Base-by-base conservation (phyloP, 2,888 invertebrate genomes). In the Plebejus melissa region DNA sequence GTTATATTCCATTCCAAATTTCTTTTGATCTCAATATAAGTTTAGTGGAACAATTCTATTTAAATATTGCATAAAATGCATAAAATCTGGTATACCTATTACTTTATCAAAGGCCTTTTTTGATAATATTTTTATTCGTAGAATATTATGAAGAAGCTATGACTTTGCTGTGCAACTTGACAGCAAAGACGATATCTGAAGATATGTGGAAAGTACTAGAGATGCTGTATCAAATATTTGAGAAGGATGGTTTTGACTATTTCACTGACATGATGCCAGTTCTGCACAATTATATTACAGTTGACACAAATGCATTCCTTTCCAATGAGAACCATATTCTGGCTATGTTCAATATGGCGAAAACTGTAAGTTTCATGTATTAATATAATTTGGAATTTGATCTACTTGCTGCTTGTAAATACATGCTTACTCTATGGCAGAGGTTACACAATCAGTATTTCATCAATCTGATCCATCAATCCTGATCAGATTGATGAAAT, bases 191-290 rank as follows among this genome's bases (percentile, higher is more conserved):
- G 75, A 96, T 99, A 82, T 98, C 98, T 0, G 95, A 96, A 58
- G 97, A 98, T 84, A 98, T 99, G 98, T 99, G 99, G 99, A 97
- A 97, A 87, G 97, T 99, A 76, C 95, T 98, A 79, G 97, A 97
- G 87, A 91, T 98, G 76, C 94, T 98, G 82, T 98, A 98, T 88
- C 95, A 96, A 86, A 96, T 98, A 80, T 98, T 99, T 86, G 97
- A 98, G 92, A 98, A 98, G 84, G 98, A 99, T 87, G 98, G 98
- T 69, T 96, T 97, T 76, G 99, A 99, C 86, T 99, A 98, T 93
- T 99, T 99, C 88, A 96, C 96, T 77, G 99, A 99, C 84, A 98
- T 99, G 97, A 99, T 99, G 99, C 99, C 99, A 0, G 97, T 98
- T 6, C 94, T 99, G 50, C 99, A 99, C 90, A 99, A 99, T 91